Base-by-base conservation (phyloP, 2,888 invertebrate species). In the Ophion obscuratus region DNA sequence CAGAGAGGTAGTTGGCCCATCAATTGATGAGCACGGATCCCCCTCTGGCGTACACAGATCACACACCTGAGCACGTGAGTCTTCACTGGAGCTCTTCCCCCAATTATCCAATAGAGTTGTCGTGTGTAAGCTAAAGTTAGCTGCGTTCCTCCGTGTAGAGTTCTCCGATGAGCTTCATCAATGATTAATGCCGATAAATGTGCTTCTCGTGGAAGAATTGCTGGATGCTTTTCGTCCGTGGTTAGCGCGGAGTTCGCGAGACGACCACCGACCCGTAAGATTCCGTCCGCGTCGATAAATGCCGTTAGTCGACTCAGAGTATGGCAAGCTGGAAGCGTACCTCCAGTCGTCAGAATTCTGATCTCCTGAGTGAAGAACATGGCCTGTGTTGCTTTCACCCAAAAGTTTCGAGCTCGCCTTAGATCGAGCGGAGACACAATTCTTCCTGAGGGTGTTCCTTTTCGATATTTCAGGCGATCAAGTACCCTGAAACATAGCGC, bases 1-100 rank as follows among this genome's bases (percentile, higher is more conserved):
- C 24, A n/a, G 10, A 17, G 3, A 17, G 89, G 89, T 20, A 89
- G 76, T 47, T 88, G 84, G 9, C 87, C 88, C 89, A 89, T 90
- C 11, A 88, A 44, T 66, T 88, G 87, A n/a, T 81, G 77, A 1
- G 81, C 81, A 40, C 81, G 77, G 10, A 14, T 61, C n/a, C 70
- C 84, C 20, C 87, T 76, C 57, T 82, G 57, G 20, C 87, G 79
- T 24, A 87, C 87, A 71, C 89, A 90, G 1, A 9, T 47, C 0
- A 89, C 73, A 68, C 90, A 89, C 9, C 76, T 31, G 0, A 78
- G 44, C 11, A 89, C 81, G 14, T 62, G 75, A 0, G 83, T 68
- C 7, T 80, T 57, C 0, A 88, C 78, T 10, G 83, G 81, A 17
- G 66, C 66, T 31, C 86, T 57, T 2, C 85, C 87, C 0, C 83